phyloP scores from a whole-genome alignment of 1,140 invertebrate species.

The Drosophila willistoni region DNA sequence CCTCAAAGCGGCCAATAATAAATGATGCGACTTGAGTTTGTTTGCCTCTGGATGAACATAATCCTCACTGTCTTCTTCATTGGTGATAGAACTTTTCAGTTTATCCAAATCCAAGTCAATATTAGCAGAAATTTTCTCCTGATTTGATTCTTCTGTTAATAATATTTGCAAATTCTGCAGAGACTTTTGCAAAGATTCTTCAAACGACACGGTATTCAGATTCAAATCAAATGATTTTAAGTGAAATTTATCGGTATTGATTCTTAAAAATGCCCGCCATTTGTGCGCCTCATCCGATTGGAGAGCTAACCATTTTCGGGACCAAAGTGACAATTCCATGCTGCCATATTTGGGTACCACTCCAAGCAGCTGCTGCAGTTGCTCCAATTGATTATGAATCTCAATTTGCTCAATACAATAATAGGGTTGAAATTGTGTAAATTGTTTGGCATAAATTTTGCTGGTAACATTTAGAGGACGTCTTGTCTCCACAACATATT shows the following conservation, averaged over 20 bases:
- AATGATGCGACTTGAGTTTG: conserved; percentile 28
- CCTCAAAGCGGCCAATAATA: conserved; percentile 43
- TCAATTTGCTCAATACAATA: conserved; percentile 63
- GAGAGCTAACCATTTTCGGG: conserved; percentile 45
- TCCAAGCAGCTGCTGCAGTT: conserved; percentile 41
- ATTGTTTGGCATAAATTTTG: conserved; percentile 73
- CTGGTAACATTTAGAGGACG: conserved; percentile 66
- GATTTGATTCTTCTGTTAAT: conserved; percentile 25
- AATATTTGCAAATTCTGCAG: conserved; percentile 33
- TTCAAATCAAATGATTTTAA: conserved; percentile 58
- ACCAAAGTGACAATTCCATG: conserved; percentile 50
- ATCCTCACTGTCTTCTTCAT: conserved; percentile 13
- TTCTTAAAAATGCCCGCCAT: conserved; percentile 48
- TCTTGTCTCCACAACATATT: conserved; percentile 55
- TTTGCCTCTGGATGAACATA: conserved; percentile 20
- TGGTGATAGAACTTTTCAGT: conserved; percentile 22
- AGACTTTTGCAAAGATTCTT: conserved; percentile 5
- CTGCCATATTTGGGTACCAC: conserved; percentile 61
- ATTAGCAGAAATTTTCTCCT: not conserved
- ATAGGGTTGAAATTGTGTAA: conserved; percentile 72
- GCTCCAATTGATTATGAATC: conserved; percentile 31
- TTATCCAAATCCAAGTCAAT: conserved; percentile 36
- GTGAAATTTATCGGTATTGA: conserved; percentile 25
- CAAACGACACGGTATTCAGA: not conserved
- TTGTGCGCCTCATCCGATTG: conserved; percentile 55